phyloP scores from a whole-genome alignment of 2,888 invertebrate species.

The Pilophorus perplexus region DNA sequence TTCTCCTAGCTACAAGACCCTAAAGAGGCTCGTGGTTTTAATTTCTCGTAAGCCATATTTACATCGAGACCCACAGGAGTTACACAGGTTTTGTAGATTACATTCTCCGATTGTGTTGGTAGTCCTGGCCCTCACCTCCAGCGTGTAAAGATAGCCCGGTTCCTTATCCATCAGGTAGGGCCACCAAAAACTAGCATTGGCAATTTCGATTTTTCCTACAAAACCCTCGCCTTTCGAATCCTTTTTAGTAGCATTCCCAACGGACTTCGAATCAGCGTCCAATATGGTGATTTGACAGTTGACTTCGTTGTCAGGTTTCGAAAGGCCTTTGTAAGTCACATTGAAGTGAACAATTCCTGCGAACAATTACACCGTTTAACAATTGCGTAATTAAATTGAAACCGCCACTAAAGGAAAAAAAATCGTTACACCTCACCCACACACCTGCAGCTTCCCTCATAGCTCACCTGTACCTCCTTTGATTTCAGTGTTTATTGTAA shows the following conservation, averaged over 20 bases:
- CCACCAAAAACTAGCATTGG: constrained; percentile 84
- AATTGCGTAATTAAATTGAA: too few relatives aligned
- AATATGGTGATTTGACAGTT: constrained; percentile 53
- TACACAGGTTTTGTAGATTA: too few relatives aligned
- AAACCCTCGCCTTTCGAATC: constrained; percentile 55
- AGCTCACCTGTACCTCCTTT: constrained; percentile 61
- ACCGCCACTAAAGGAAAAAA: constrained; percentile 1
- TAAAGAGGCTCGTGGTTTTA: too few relatives aligned
- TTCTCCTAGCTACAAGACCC: too few relatives aligned
- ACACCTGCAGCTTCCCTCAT: background rate
- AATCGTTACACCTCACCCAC: too few relatives aligned
- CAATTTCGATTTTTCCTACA: constrained; percentile 63
- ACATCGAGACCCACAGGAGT: too few relatives aligned
- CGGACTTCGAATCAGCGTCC: constrained; percentile 59
- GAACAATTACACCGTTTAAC: too few relatives aligned
- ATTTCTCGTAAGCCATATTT: too few relatives aligned
- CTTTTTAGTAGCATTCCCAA: constrained; percentile 53
- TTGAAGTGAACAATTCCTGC: constrained; percentile 61
- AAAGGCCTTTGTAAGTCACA: constrained; percentile 55
- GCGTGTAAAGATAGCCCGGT: constrained; percentile 80
- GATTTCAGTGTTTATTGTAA: constrained; percentile 72
- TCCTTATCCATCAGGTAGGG: constrained; percentile 79
- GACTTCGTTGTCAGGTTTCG: constrained; percentile 46
- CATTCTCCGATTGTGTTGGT: too few relatives aligned
- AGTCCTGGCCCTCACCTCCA: too few relatives aligned